phyloP scores from a whole-genome alignment of 2,113 vertebrate genomes.

The Haliaeetus leucogaster region DNA sequence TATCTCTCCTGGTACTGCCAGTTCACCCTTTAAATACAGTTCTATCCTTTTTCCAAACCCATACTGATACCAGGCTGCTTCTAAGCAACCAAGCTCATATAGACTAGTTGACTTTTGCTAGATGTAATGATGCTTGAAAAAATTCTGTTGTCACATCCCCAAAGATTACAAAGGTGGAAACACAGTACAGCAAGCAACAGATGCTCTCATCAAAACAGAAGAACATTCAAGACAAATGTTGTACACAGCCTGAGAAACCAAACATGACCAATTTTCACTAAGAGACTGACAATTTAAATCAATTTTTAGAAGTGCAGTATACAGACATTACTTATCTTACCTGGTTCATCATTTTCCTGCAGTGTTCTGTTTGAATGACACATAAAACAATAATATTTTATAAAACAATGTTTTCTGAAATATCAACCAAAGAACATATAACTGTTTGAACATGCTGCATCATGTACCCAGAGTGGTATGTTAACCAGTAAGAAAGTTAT shows the following conservation, averaged over 20 bases:
- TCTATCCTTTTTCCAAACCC: neutral
- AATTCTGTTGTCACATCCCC: neutral
- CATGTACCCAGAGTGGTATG: neutral
- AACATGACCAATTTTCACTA: neutral
- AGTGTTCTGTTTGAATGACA: neutral
- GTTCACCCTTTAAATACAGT: neutral
- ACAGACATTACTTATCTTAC: neutral
- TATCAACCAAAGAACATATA: neutral
- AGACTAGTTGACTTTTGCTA: neutral
- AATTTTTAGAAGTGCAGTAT: neutral
- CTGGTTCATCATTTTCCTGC: neutral
- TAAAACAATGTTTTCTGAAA: neutral
- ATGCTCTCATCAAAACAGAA: neutral
- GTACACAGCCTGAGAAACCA: neutral
- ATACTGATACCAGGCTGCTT: neutral
- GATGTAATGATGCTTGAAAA: neutral
- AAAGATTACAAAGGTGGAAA: neutral
- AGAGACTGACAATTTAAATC: neutral
- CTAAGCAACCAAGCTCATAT: neutral
- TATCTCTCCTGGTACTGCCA: neutral
- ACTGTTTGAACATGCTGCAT: neutral
- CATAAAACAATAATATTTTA: neutral
- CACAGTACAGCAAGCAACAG: neutral
- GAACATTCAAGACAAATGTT: neutral
- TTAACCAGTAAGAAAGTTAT: neutral